These are phyloP conservation scores for Pao palembangensis DNA, from an alignment of 2,113 vertebrate genomes.

Conservation along the genomic window DNA sequence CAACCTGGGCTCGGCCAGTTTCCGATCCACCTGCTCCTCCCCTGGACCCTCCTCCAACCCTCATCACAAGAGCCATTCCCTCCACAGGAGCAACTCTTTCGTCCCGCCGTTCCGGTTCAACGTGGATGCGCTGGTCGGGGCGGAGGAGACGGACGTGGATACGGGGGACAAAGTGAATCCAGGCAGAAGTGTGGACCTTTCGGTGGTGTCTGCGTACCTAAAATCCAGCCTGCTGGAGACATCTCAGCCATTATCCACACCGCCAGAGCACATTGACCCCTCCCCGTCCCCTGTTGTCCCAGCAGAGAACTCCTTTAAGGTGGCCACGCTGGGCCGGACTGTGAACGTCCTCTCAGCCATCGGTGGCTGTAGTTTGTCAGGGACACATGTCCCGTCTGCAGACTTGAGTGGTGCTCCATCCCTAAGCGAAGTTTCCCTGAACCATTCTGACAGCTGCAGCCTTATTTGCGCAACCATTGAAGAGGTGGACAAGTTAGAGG, in stretches of 20 bases:
- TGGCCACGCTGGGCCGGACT: conserved; percentile 42
- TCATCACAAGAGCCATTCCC: conserved; percentile 41
- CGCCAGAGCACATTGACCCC: conserved; percentile 40
- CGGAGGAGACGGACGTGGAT: conserved; percentile 92
- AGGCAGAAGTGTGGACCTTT: conserved; percentile 76
- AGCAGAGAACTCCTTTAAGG: conserved; percentile 16
- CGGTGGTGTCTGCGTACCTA: conserved; percentile 86
- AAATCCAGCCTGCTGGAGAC: conserved; percentile 48
- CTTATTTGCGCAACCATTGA: conserved; percentile 1
- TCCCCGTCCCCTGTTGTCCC: conserved; percentile 15
- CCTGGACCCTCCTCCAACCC: conserved; percentile 47
- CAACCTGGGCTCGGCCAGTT: conserved; percentile 65
- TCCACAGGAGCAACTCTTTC: conserved; percentile 53
- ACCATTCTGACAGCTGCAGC: conserved; percentile 55
- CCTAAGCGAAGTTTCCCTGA: conserved; percentile 47
- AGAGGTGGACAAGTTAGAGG: conserved; percentile 9
- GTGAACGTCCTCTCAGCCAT: conserved; percentile 29
- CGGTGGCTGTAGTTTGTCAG: conserved; percentile 4
- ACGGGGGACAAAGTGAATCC: conserved; percentile 81
- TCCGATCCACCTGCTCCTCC: conserved; percentile 62
- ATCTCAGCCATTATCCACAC: conserved; percentile 56
- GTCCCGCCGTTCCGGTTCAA: conserved; percentile 75
- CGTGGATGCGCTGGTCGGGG: conserved; percentile 80
- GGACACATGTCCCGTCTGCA: background rate
- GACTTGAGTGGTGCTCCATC: conserved; percentile 17